Evolutionary conservation across 2,113 vertebrate genomes (phyloP).

Genomic region (Toxotes chatareus): DNA sequence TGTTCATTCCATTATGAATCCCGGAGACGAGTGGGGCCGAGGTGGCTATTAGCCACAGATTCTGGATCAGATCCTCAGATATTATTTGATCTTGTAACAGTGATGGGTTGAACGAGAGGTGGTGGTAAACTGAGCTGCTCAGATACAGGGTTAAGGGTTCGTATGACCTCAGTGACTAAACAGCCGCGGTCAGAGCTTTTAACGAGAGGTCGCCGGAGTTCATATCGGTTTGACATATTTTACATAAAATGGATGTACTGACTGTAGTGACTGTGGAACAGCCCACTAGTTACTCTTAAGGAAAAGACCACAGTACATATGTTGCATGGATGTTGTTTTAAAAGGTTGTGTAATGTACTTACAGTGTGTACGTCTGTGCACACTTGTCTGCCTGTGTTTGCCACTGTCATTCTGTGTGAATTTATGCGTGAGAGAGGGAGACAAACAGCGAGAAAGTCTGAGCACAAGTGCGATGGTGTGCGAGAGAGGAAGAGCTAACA

Average conservation of each 20-base stretch:
- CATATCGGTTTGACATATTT: slow-evolving; percentile 48
- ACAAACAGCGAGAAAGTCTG: slow-evolving; percentile 36
- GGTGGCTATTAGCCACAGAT: slow-evolving; percentile 67
- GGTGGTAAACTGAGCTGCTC: slow-evolving; percentile 64
- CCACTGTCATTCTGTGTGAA: slow-evolving; percentile 27
- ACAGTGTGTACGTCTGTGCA: slow-evolving; percentile 1
- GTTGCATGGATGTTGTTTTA: not conserved
- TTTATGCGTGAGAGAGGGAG: slow-evolving; percentile 21
- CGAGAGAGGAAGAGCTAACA: slow-evolving; percentile 49
- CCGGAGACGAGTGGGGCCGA: slow-evolving; percentile 27
- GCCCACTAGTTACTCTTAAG: slow-evolving; percentile 7
- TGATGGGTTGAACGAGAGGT: slow-evolving; percentile 52
- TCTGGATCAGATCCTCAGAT: slow-evolving; percentile 66
- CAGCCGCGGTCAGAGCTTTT: slow-evolving; percentile 52
- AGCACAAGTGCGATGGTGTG: slow-evolving; percentile 20
- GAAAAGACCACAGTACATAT: slow-evolving; percentile 7
- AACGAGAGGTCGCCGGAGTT: slow-evolving; percentile 53
- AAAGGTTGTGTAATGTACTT: not conserved
- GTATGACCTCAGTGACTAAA: slow-evolving; percentile 62
- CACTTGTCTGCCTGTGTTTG: slow-evolving; percentile 24
- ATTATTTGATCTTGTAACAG: slow-evolving; percentile 56
- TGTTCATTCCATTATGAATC: slow-evolving; percentile 69
- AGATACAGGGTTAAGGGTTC: slow-evolving; percentile 41
- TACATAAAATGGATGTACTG: slow-evolving; percentile 43
- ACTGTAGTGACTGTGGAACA: slow-evolving; percentile 34